These are phyloP conservation scores for Asteroscopus sphinx DNA, from an alignment of 2,888 invertebrate genomes.

Conservation along the genomic window DNA sequence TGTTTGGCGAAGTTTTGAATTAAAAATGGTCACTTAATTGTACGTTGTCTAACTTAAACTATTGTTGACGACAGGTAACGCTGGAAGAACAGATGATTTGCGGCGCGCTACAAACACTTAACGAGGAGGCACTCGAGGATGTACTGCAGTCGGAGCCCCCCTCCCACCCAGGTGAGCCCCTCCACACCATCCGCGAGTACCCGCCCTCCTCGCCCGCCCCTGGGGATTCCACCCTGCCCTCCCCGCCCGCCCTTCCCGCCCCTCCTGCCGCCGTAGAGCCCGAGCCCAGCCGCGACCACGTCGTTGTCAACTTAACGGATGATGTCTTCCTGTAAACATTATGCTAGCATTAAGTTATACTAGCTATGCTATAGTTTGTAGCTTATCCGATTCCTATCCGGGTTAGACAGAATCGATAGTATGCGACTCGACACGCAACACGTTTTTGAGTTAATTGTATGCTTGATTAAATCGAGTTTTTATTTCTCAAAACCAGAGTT, in stretches of 20 bases:
- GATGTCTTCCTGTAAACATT: slow-evolving; percentile 72
- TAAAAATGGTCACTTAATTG: not conserved
- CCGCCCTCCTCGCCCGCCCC: slow-evolving; percentile 58
- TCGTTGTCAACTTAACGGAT: slow-evolving; percentile 77
- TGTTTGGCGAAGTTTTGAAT: not conserved
- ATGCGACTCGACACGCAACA: slow-evolving; percentile 3
- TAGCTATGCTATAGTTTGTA: slow-evolving; percentile 3
- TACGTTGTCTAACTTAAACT: not conserved
- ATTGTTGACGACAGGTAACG: slow-evolving; percentile 91
- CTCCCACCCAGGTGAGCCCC: slow-evolving; percentile 88
- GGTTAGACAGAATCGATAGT: slow-evolving; percentile 3
- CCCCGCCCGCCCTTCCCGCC: slow-evolving; percentile 24
- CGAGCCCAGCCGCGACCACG: slow-evolving; percentile 65
- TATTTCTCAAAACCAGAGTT: slow-evolving; percentile 8
- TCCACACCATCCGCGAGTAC: slow-evolving; percentile 77
- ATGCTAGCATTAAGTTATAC: slow-evolving; percentile 17
- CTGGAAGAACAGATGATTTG: slow-evolving; percentile 98
- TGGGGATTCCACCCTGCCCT: slow-evolving; percentile 43
- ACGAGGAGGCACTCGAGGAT: slow-evolving; percentile 98
- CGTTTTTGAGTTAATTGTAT: slow-evolving; percentile 12
- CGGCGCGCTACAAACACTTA: slow-evolving; percentile 97
- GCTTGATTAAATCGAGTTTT: slow-evolving; percentile 9
- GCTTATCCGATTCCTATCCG: not conserved
- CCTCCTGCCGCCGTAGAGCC: slow-evolving; percentile 40
- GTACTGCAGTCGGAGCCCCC: slow-evolving; percentile 93